Evolutionary conservation across 2,113 vertebrate genomes (phyloP).

Genomic region (Phasianus colchicus): DNA sequence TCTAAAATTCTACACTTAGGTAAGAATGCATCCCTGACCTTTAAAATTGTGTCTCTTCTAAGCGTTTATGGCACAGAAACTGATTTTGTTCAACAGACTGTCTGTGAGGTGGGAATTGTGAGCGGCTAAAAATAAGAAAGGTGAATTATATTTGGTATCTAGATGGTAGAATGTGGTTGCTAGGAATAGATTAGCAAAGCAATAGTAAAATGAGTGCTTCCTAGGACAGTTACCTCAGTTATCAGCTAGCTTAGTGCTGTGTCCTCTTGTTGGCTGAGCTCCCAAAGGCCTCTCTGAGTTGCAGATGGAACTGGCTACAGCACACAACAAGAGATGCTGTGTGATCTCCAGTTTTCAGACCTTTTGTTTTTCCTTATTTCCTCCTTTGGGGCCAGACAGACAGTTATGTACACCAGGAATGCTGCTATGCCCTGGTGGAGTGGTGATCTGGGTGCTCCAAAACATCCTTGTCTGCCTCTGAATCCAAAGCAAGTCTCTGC

Average conservation of each 20-base stretch:
- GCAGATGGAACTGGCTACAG: neutral
- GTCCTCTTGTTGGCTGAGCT: neutral
- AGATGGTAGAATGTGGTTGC: neutral
- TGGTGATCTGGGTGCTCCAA: neutral
- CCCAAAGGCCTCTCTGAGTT: neutral
- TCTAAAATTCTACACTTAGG: neutral
- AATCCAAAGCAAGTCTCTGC: neutral
- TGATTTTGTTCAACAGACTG: neutral
- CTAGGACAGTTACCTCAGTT: neutral
- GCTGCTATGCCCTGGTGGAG: neutral
- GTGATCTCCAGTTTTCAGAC: neutral
- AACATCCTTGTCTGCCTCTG: neutral
- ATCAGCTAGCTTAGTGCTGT: neutral
- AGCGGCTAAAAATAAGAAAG: constrained; percentile 5
- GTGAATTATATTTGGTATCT: neutral
- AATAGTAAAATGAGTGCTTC: neutral
- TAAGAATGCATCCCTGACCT: neutral
- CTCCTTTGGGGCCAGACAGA: neutral
- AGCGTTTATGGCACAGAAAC: constrained; percentile 40
- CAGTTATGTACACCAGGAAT: neutral
- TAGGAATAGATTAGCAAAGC: neutral
- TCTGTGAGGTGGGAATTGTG: neutral
- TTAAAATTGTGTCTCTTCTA: constrained; percentile 7
- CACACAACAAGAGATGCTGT: neutral
- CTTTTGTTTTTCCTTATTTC: neutral